Evolutionary conservation across 2,888 invertebrate species (phyloP).

Genomic region (Masnerella sp.): DNA sequence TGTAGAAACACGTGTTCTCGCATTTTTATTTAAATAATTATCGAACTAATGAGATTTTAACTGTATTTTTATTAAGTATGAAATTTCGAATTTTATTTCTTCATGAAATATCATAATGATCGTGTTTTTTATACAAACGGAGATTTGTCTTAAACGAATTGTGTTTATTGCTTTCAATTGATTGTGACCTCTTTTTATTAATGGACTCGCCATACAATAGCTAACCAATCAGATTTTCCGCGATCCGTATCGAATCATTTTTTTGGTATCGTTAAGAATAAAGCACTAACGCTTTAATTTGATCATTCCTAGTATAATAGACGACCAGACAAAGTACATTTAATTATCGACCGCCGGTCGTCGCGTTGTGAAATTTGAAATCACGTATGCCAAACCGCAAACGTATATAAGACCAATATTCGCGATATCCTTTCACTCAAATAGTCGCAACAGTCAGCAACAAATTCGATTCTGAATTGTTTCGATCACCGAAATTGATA

Average conservation of each 20-base stretch:
- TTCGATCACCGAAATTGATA: too few relatives aligned
- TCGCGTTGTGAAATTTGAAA: slow-evolving; percentile 4
- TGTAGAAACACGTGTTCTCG: too few relatives aligned
- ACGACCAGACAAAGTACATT: slow-evolving; percentile 14
- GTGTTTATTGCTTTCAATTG: slow-evolving; percentile 1
- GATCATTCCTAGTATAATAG: slow-evolving; percentile 18
- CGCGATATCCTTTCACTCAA: slow-evolving; percentile 17
- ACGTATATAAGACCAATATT: slow-evolving; percentile 9
- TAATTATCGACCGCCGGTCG: slow-evolving; percentile 12
- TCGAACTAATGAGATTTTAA: too few relatives aligned
- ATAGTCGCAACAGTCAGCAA: too few relatives aligned
- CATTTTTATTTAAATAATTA: too few relatives aligned
- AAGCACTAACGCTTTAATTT: slow-evolving; percentile 20
- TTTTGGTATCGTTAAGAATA: slow-evolving; percentile 15
- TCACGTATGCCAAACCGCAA: slow-evolving; percentile 2
- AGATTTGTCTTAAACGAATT: slow-evolving; percentile 5
- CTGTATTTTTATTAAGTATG: too few relatives aligned
- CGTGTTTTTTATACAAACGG: too few relatives aligned
- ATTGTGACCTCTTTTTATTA: slow-evolving; percentile 10
- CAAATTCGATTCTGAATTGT: too few relatives aligned
- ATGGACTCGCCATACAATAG: slow-evolving; percentile 7
- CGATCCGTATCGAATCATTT: slow-evolving; percentile 17
- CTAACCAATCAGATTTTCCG: slow-evolving; percentile 11
- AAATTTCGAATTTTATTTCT: too few relatives aligned
- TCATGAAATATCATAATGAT: too few relatives aligned